Evolutionary conservation across 2,888 invertebrate species (phyloP), one percentile per base, ranked within the genome.

Genomic region (Tetragonisca angustula): DNA sequence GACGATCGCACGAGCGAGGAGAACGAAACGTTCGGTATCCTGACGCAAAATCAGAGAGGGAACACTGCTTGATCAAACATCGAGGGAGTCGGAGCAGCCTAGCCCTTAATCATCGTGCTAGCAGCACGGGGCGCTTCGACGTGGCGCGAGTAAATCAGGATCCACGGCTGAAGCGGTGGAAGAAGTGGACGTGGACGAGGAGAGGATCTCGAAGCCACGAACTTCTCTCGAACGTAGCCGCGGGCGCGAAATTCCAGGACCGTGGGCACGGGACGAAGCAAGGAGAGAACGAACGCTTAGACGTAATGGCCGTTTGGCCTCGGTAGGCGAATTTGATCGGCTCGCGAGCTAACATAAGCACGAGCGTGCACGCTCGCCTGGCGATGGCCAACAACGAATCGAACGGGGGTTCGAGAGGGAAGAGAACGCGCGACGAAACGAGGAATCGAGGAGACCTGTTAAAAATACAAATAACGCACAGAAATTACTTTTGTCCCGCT

Each of bases 401-500:
- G 43, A 43, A 11, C 43, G 43, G 43, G n/a, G 6, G n/a, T 27
- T 27, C 27, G 19, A 1, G 17, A 49, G 19, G 61, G 64, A 36
- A 68, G 64, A 36, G 56, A 67, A 69, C 82, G 84, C 82, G 84
- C 85, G 82, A 78, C 81, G 81, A 87, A 89, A 87, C 88, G 82
- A 79, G 75, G 74, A 76, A 78, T 88, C 81, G 74, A 76, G 64
- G 76, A 80, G 82, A 88, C 87, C 88, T 84, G 90, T 91, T 92
- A 92, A 93, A 94, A 93, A 93, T 92, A 92, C 92, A 93, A 93
- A 93, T 93, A 94, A 94, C 93, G 93, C 92, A 93, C 91, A 92
- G 93, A 94, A 94, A 94, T 93, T 93, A 93, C 93, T 93, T 93
- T 93, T 93, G 93, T 90, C 92, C 92, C 91, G 92, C 92, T 91